These are phyloP conservation scores for Drosophila differens DNA, from an alignment of 2,888 invertebrate species.

Conservation along the genomic window DNA sequence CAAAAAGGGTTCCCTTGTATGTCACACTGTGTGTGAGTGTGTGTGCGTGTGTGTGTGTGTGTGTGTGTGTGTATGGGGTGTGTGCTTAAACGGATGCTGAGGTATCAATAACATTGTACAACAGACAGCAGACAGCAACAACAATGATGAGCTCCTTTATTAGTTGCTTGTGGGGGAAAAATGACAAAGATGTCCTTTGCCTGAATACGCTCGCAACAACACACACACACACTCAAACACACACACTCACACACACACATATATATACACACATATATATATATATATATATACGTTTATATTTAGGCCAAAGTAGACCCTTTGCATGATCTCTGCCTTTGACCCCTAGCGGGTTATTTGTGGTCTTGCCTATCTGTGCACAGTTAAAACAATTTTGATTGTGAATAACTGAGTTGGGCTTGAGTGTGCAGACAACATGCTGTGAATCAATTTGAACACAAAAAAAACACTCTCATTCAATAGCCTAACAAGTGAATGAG, in stretches of 20 bases:
- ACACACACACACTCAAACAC: conserved; percentile 7
- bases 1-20: conserved; percentile 68
- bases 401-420: conserved; percentile 36
- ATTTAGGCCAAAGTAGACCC: conserved; percentile 28
- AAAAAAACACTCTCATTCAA: conserved; percentile 8
- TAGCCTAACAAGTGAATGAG: not conserved
- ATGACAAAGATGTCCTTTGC: conserved; percentile 58
- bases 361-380: conserved; percentile 29
- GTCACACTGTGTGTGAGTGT: conserved; percentile 13
- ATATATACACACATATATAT: not conserved
- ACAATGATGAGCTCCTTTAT: conserved; percentile 46
- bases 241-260: not conserved
- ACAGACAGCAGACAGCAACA: conserved; percentile 35
- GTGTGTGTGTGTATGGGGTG: conserved; percentile 3
- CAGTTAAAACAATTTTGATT: conserved; percentile 63
- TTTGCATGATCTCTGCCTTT: conserved; percentile 13
- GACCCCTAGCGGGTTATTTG: conserved; percentile 17
- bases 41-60: conserved; percentile 9
- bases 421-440: conserved; percentile 30
- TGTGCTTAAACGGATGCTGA: conserved; percentile 54
- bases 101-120: conserved; percentile 78
- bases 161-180: conserved; percentile 56
- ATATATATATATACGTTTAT: not conserved
- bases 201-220: conserved; percentile 6
- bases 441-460: conserved; percentile 29